phyloP scores from a whole-genome alignment of 2,797 vertebrate species.

The Tokudaia tokunoshimensis region DNA sequence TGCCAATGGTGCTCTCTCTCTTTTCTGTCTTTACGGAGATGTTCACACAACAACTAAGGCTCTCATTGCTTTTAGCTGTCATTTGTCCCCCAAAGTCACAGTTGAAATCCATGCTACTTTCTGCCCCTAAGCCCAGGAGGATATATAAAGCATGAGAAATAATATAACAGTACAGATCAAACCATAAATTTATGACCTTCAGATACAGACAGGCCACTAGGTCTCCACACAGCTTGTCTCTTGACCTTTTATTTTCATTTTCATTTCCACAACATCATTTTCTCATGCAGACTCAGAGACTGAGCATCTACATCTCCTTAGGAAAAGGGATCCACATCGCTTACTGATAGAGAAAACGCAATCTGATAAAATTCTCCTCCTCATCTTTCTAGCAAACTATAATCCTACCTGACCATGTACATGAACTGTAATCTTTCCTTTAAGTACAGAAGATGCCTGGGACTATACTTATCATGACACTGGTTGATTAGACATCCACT shows the following conservation, averaged over 20 bases:
- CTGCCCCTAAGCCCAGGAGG: not conserved
- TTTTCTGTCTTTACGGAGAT: not conserved
- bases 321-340: not conserved
- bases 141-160: not conserved
- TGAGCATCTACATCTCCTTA: not conserved
- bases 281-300: not conserved
- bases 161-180: not conserved
- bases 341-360: not conserved
- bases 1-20: not conserved
- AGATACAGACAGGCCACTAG: not conserved
- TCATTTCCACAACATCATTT: not conserved
- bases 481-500: not conserved
- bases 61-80: not conserved
- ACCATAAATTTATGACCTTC: not conserved
- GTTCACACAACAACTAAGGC: not conserved
- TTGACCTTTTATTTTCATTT: not conserved
- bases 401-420: not conserved
- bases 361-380: not conserved
- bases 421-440: not conserved
- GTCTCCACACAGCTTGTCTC: not conserved
- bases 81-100: not conserved
- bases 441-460: not conserved
- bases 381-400: not conserved
- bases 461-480: not conserved
- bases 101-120: not conserved